These are phyloP conservation scores for Chionomys nivalis DNA, from an alignment of 2,113 vertebrate genomes.

Conservation along the genomic window DNA sequence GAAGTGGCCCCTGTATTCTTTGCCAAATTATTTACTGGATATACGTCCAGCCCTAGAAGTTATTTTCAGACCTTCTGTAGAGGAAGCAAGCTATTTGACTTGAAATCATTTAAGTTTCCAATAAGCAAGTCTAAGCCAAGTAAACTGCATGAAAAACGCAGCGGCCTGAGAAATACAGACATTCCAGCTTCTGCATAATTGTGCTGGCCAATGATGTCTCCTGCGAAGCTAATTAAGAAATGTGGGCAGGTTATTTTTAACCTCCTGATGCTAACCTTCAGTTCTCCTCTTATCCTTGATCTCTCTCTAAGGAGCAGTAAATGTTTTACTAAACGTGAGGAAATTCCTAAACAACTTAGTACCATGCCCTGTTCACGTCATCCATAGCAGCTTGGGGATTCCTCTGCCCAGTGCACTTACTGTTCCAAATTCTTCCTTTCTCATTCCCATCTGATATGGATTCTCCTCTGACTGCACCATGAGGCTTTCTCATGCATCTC, in stretches of 20 bases:
- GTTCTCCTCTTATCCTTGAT: conserved; percentile 27
- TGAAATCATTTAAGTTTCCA: conserved; percentile 77
- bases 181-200: conserved; percentile 76
- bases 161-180: conserved; percentile 53
- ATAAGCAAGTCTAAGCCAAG: conserved; percentile 80
- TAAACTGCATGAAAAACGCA: conserved; percentile 78
- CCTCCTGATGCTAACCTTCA: conserved; percentile 60
- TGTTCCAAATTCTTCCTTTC: background rate
- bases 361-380: background rate
- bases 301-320: conserved; percentile 42
- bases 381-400: conserved; percentile 20
- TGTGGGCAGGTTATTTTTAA: conserved; percentile 59
- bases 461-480: background rate
- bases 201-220: conserved; percentile 81
- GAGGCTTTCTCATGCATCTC: background rate
- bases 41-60: background rate
- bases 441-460: background rate
- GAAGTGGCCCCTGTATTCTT: background rate
- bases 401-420: background rate
- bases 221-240: conserved; percentile 77
- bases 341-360: conserved; percentile 61
- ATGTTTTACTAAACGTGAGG: conserved; percentile 57
- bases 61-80: conserved; percentile 57
- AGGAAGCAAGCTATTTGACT: conserved; percentile 76
- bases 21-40: conserved; percentile 64